Percentiles rank a stretch among this genome's conserved stretches.
These are phyloP conservation scores for Cantharis rufa DNA, from an alignment of 2,888 invertebrate species.

Conservation along the genomic window DNA sequence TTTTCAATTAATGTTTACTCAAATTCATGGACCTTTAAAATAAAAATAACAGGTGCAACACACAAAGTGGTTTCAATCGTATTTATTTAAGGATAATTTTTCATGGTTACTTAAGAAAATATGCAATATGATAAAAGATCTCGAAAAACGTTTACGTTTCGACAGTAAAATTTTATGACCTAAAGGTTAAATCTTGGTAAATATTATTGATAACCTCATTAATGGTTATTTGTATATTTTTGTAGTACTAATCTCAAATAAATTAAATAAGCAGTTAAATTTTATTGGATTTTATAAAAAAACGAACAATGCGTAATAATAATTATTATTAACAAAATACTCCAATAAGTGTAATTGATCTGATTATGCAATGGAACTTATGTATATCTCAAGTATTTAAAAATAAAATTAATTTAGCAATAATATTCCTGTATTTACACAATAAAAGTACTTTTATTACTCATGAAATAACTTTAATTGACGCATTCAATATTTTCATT, in stretches of 20 bases:
- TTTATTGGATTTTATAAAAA: background rate
- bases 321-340: background rate
- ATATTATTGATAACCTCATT: background rate
- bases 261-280: background rate
- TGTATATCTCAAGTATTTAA: no score
- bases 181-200: background rate
- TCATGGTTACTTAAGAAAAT: no score
- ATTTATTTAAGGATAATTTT: no score
- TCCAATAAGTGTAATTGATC: background rate
- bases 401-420: background rate
- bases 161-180: background rate
- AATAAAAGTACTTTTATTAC: background rate
- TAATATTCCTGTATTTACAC: background rate
- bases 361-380: background rate
- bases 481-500: background rate
- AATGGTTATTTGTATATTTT: background rate
- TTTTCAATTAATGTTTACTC: no score
- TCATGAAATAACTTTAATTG: background rate
- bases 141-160: no score
- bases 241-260: background rate
- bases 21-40: no score
- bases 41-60: no score
- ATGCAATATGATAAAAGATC: no score
- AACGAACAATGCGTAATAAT: background rate
- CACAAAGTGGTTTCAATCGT: no score